Evolutionary conservation across 2,797 vertebrate genomes (phyloP), one percentile per base, ranked within the genome.

Genomic region (Huso huso): DNA sequence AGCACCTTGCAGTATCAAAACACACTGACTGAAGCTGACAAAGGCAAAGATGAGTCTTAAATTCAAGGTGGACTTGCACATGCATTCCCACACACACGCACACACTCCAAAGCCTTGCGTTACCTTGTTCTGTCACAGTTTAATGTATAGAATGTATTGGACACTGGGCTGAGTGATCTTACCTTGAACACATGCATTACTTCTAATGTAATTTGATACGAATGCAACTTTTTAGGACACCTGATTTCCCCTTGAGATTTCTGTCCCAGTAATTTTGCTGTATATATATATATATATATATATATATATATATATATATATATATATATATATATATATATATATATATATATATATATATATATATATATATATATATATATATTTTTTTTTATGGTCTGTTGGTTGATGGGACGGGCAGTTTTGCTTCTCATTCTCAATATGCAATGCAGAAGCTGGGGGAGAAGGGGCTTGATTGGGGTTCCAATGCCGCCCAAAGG

Each of bases 401-500:
- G 15, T 18, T 18, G 15, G 15, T 18, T 18, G 15, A 18, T 18
- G 15, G 15, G 15, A 18, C 15, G 15, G 15, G 15, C 23, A 37
- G 23, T 37, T 37, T 37, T 4, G 23, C 23, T 37, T 37, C 23
- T 37, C 23, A 37, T 18, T 18, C 15, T 18, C 15, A 18, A 37
- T 37, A 37, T 37, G 23, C 23, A 37, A 37, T 71, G 74, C 66
- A 70, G 69, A 70, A 72, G 73, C 71, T n/a, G 74, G 75, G 76
- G 76, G 76, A 66, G 60, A 68, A 62, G 70, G 71, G 81, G 69
- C 72, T 60, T 51, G 72, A 75, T 64, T 68, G 68, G 62, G 68
- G 75, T 76, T 73, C 68, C 49, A 49, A 58, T 37, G 69, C 78
- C 75, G 81, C 77, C 78, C 71, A 61, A 68, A 74, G 78, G 72